Conservation (phyloP, 1,140 invertebrate genomes). For the Drosophila watanabei region DNA sequence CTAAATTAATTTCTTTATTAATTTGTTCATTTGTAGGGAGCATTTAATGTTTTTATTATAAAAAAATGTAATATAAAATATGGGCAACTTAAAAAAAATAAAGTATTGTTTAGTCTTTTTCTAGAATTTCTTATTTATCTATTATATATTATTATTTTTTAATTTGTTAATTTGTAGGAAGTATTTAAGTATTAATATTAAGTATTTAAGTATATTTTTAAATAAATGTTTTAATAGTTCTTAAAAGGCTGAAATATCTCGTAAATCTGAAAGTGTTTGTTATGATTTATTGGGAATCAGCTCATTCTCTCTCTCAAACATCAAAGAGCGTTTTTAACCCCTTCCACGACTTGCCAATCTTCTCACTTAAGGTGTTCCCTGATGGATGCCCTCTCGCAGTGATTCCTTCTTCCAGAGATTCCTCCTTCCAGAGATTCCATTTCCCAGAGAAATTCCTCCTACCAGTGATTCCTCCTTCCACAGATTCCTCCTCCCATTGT, state of each 20-base stretch:
- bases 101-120: no score
- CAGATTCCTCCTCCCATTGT: conserved; percentile 40
- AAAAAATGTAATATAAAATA: no score
- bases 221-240: neutral
- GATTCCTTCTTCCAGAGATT: conserved; percentile 24
- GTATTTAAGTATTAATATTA: no score
- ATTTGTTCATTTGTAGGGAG: no score
- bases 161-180: no score
- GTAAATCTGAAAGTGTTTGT: conserved; percentile 13
- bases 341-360: conserved; percentile 24
- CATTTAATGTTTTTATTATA: no score
- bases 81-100: no score
- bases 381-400: conserved; percentile 50
- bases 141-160: no score
- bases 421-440: conserved; percentile 6
- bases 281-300: conserved; percentile 20
- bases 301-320: conserved; percentile 2
- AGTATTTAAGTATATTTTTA: neutral
- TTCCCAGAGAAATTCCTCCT: conserved; percentile 17
- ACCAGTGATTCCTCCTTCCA: conserved; percentile 14
- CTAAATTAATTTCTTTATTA: no score
- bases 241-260: neutral
- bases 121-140: no score
- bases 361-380: conserved; percentile 32
- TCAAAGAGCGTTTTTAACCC: conserved; percentile 21